Evolutionary conservation across 2,888 invertebrate species (phyloP), one percentile per base, ranked within the genome.

Genomic region (Eristalinus sepulchralis): DNA sequence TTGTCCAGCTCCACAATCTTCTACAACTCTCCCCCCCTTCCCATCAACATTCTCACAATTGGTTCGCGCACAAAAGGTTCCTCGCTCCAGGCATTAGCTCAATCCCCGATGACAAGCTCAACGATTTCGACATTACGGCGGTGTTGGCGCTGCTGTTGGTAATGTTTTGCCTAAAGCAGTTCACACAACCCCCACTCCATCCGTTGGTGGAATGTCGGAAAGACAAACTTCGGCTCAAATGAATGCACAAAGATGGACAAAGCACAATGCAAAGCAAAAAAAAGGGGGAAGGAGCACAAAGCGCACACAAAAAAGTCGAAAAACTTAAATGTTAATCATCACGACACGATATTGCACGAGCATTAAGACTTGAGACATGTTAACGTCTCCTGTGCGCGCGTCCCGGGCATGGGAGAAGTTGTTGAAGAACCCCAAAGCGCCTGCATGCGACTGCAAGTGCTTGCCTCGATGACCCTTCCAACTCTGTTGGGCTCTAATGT

Each of bases 391-490:
- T 5, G 27, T 27, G 62, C 39, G 60, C 11, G 27, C 5, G 11
- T 31, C 6, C 57, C 5, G n/a, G 13, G 17, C 53, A 62, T 55
- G 39, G 17, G 20, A 53, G 36, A 81, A 70, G 47, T 77, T 81
- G 24, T 47, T 68, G 9, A 76, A 72, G 76, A 70, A 59, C 64
- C 68, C 60, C 63, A 4, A 66, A 62, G 13, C 39, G n/a, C 39
- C 17, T n/a, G 17, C 47, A 17, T 53, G 24, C 24, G 36, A 68
- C 39, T 31, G 76, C 63, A 86, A 86, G 86, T 86, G 86, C 83
- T 86, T 86, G 71, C 62, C 78, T 83, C 86, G 85, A 86, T 79
- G 83, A 83, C 86, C 83, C 83, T 70, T 79, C 75, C 78, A 86
- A 83, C 83, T 79, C 70, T 31, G 55, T 57, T 67, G 71, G 71